A percentile compares a stretch with the other conserved stretches of the same genome.
These are phyloP conservation scores for Styela clava DNA, from an alignment of 23 tunicate species.

Conservation along the genomic window DNA sequence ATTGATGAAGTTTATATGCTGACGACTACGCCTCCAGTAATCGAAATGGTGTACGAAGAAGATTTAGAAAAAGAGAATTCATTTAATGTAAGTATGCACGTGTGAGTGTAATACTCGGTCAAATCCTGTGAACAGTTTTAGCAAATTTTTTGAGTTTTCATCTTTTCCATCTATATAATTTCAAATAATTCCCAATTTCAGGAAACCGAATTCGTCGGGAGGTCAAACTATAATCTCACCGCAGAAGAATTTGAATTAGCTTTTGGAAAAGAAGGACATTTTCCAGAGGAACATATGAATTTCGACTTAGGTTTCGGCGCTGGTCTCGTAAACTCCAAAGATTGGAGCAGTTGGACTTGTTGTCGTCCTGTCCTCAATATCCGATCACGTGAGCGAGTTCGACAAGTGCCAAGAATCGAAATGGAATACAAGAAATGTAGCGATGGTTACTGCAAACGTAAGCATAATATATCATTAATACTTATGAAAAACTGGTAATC, in stretches of 20 bases:
- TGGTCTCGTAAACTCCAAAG: neutral
- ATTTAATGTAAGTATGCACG: neutral
- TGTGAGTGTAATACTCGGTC: too few relatives aligned
- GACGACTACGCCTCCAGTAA: constrained; percentile 5
- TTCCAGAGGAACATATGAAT: constrained; percentile 7
- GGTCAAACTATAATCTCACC: constrained; percentile 11
- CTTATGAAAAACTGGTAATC: neutral
- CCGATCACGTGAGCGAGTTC: constrained; percentile 4
- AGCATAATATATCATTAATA: neutral
- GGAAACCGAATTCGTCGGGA: constrained; percentile 8
- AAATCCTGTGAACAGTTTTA: too few relatives aligned
- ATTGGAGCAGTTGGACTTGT: constrained; percentile 29
- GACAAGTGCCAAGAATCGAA: constrained; percentile 11
- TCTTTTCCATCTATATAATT: too few relatives aligned
- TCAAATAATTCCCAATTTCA: too few relatives aligned
- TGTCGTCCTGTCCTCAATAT: constrained; percentile 11
- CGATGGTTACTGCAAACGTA: neutral
- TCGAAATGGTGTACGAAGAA: neutral
- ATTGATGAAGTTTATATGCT: constrained; percentile 10
- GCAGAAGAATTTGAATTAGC: constrained; percentile 1
- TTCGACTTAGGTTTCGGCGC: constrained; percentile 14
- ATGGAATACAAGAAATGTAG: constrained; percentile 16
- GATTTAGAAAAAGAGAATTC: neutral
- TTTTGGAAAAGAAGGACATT: constrained; percentile 1
- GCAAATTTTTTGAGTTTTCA: too few relatives aligned